These are phyloP conservation scores for Vulpes ferrilata DNA, from an alignment of 2,113 vertebrate genomes.

Conservation along the genomic window DNA sequence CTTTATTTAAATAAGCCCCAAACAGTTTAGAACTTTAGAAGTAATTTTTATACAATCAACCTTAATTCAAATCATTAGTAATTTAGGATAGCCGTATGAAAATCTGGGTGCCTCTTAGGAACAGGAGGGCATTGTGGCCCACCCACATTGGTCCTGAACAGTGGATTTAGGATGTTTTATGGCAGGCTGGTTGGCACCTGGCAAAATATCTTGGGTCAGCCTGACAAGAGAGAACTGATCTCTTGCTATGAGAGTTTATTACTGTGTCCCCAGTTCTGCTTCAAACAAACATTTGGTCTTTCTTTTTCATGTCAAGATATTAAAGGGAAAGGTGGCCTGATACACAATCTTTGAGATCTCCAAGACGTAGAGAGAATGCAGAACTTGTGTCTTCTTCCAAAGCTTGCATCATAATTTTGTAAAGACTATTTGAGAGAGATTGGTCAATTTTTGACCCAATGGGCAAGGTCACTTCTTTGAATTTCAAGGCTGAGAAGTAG, in stretches of 20 bases:
- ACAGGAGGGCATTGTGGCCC: not conserved
- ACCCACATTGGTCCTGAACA: rapidly evolving
- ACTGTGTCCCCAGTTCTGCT: not conserved
- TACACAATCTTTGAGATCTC: not conserved
- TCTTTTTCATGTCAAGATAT: not conserved
- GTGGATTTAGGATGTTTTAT: not conserved
- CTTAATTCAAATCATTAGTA: not conserved
- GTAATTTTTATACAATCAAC: not conserved
- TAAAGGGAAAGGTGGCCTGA: not conserved
- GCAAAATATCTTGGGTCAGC: not conserved
- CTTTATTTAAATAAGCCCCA: not conserved
- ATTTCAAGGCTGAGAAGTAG: not conserved
- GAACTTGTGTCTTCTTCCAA: not conserved
- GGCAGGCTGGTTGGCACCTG: conserved; percentile 22
- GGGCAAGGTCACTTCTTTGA: not conserved
- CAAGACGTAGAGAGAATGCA: not conserved
- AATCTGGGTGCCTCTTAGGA: not conserved
- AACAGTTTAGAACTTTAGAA: not conserved
- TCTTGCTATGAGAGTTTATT: not conserved
- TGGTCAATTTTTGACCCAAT: not conserved
- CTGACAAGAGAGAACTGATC: not conserved
- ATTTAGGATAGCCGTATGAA: not conserved
- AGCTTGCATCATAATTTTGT: not conserved
- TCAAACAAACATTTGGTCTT: not conserved
- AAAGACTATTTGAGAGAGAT: not conserved